Conservation (phyloP, 2,888 invertebrate genomes). For the Temnothorax rugatulus region DNA sequence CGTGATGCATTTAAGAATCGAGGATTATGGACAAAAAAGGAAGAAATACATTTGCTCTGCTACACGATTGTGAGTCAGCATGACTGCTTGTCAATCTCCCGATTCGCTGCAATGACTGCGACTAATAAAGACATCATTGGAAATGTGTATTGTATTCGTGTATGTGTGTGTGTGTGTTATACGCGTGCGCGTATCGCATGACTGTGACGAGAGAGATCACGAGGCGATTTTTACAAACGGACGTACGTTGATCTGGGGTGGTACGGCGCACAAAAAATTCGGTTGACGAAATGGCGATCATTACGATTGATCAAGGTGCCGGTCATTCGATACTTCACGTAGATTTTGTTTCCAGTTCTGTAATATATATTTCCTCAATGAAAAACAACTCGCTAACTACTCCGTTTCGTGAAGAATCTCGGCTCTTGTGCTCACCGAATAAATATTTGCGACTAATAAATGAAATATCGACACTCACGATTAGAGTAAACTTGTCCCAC, state of each 20-base stretch:
- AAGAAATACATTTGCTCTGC: neutral
- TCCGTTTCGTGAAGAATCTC: neutral
- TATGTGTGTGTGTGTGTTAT: slow-evolving; percentile 3
- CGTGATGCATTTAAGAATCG: slow-evolving; percentile 5
- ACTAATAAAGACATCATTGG: slow-evolving; percentile 63
- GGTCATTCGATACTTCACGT: neutral
- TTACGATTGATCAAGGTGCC: slow-evolving; percentile 10
- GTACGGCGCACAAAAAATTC: neutral
- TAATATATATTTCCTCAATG: neutral
- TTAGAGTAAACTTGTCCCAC: neutral
- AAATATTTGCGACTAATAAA: neutral
- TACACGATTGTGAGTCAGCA: slow-evolving; percentile 9
- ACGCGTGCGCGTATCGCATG: slow-evolving; percentile 17
- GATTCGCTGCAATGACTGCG: slow-evolving; percentile 52
- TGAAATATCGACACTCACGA: neutral
- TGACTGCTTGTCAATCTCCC: slow-evolving; percentile 3
- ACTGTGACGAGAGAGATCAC: slow-evolving; percentile 32
- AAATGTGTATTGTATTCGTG: slow-evolving; percentile 11
- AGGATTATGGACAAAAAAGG: neutral
- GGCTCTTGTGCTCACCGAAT: neutral
- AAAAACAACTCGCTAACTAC: neutral
- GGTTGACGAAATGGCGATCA: neutral
- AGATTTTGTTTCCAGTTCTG: neutral
- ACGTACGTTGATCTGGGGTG: neutral
- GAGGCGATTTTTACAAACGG: slow-evolving; percentile 8